Evolutionary conservation across 2,797 vertebrate species (phyloP), one percentile per base, ranked within the genome.

Genomic region (Chloroceryle amazona): DNA sequence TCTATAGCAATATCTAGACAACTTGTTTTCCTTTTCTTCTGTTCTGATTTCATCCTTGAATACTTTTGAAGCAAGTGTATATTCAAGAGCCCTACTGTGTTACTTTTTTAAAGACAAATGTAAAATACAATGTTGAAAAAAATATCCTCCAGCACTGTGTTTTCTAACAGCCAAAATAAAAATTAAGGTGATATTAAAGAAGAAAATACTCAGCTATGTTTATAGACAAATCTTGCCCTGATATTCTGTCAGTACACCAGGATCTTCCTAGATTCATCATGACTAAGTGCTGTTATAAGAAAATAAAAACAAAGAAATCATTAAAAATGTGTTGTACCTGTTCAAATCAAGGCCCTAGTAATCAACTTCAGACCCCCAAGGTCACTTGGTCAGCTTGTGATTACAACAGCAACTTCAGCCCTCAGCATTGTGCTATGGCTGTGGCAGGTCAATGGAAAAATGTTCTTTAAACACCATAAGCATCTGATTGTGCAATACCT

Each of bases 401-500:
- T 98, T 98, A 98, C 96, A 98, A 70, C 98, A 98, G 98, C 98
- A 98, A 97, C 97, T 98, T 98, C 97, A 90, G 94, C 6, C 2
- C 96, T 97, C 58, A 5, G 96, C 98, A 98, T 98, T 98, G 98
- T 98, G 97, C 98, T 98, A 97, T n/a, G 95, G 97, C 97, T 97
- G 96, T 95, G 97, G 97, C 98, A 97, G 98, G 98, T 99, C 98
- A 99, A 98, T 98, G 98, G 96, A 98, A 98, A 98, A 98, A 98
- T 98, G 98, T 98, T 98, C 98, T 98, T 98, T 98, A 98, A 98
- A 98, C 97, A 98, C 98, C 97, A 98, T 98, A 98, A 97, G 97
- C 94, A 95, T 99, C 98, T 99, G 99, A 99, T 98, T 98, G 98
- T 99, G 98, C 99, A 99, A 99, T 99, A 99, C 98, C 98, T 97